Evolutionary conservation across 30 jellyfish, hydroid and myxozoan species (phyloP), one percentile per base, ranked within the genome.

Genomic region (Chrysaora quinquecirrha): DNA sequence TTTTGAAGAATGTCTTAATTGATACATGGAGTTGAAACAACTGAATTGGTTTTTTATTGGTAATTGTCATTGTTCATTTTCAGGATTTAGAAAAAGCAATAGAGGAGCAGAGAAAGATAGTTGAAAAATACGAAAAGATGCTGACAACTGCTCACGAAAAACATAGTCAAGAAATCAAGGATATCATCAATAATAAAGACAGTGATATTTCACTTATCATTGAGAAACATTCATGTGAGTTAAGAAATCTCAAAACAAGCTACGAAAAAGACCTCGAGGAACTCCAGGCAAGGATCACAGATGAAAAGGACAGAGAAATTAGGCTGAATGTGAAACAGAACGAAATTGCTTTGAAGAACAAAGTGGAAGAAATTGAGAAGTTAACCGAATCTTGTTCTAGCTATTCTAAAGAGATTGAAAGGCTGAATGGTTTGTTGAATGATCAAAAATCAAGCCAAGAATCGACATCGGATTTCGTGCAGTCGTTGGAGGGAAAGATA

Each of bases 11-110:
- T n/a, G n/a, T n/a, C n/a, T n/a, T n/a, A n/a, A n/a, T n/a, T n/a
- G n/a, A n/a, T n/a, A n/a, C n/a, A n/a, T n/a, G n/a, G n/a, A n/a
- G n/a, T n/a, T n/a, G n/a, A n/a, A n/a, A n/a, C n/a, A n/a, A n/a
- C n/a, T n/a, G n/a, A n/a, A n/a, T n/a, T n/a, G n/a, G n/a, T n/a
- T n/a, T n/a, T n/a, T n/a, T n/a, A n/a, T n/a, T 10, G n/a, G n/a
- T 61, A n/a, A 70, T 19, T 32, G 18, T 50, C 12, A n/a, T 21
- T 65, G 30, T 65, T 24, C 61, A 1, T 34, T 30, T 58, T 22
- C 34, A 85, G 96, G 87, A 75, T 43, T 46, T 85, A 48, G 75
- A 73, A n/a, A 68, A 52, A 29, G 23, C 28, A 27, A 77, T 73
- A 25, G 96, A 85, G 28, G 89, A 75, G 16, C 48, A 52, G 47